phyloP scores from a whole-genome alignment of 2,888 invertebrate genomes.

The Brachycybe producta region DNA sequence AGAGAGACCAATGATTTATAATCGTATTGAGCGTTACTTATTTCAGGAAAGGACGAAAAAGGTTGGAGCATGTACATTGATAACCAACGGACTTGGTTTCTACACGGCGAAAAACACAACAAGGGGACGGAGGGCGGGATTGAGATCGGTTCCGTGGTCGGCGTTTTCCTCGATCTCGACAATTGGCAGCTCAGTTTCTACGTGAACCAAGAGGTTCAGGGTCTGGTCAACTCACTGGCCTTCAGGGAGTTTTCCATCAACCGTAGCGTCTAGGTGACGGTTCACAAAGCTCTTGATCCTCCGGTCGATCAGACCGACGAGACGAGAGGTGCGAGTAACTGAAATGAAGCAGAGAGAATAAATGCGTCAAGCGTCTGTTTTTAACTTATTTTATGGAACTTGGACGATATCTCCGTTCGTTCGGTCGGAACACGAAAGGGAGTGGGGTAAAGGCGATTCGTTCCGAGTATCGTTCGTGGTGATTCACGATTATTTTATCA shows the following conservation, averaged over 20 bases:
- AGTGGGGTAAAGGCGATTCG: too few species aligned
- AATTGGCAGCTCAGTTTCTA: constrained; percentile 80
- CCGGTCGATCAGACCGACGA: constrained; percentile 39
- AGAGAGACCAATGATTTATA: background rate
- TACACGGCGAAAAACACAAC: constrained; percentile 87
- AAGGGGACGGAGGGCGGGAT: constrained; percentile 84
- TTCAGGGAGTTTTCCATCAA: constrained; percentile 90
- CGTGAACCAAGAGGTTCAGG: constrained; percentile 82
- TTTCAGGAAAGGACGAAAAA: constrained; percentile 86
- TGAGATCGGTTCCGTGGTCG: constrained; percentile 66
- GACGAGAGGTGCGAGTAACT: constrained; percentile 7
- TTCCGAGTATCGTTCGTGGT: too few species aligned
- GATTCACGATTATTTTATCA: too few species aligned
- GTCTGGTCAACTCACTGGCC: constrained; percentile 76
- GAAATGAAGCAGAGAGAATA: too few species aligned
- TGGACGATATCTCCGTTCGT: too few species aligned
- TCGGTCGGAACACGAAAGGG: too few species aligned
- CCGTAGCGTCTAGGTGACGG: constrained; percentile 82
- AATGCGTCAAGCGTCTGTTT: too few species aligned
- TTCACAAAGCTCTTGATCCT: constrained; percentile 83
- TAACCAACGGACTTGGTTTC: constrained; percentile 91
- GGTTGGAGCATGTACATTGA: constrained; percentile 98
- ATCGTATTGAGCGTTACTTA: background rate
- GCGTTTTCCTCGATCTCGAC: constrained; percentile 82
- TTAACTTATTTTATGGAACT: too few species aligned